Evolutionary conservation across 2,797 vertebrate species (phyloP), one percentile per base, ranked within the genome.

Genomic region (Brachyalestes nurse): DNA sequence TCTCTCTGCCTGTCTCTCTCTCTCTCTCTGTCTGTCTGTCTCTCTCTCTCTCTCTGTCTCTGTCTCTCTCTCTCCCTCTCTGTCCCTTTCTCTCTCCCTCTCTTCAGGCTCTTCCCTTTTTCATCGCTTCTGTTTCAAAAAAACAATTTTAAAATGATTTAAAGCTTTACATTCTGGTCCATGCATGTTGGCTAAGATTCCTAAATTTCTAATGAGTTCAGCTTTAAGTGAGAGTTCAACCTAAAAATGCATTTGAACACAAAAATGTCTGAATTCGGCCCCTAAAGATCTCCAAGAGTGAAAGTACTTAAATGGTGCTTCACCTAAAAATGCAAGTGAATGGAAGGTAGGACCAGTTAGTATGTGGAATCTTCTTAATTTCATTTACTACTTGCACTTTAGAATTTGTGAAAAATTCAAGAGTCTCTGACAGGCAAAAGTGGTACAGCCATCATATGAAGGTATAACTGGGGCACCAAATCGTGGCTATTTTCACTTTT

Each of bases 201-300:
- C 16, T 9, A 10, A 16, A 51, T 72, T 64, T 62, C 60, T 64
- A 12, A 14, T 13, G 14, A 10, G 57, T 72, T 16, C 13, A 47
- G 47, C 49, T 53, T 40, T 60, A 42, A 47, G 14, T 34, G 13
- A 51, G 9, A n/a, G 34, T 67, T 72, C 45, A 19, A 23, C 51
- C 47, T 60, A 69, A 17, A 55, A 67, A 62, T n/a, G 57, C 64
- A 61, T 49, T 67, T 51, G 62, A n/a, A n/a, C n/a, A n/a, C n/a
- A n/a, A n/a, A n/a, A 51, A 47, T 75, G 70, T 78, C 45, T 81
- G 40, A 78, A 76, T 69, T 73, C 82, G 70, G 25, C 34, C 53
- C 45, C 21, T 34, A n/a, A 62, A 17, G 58, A 61, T 23, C 45
- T 42, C 66, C 42, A 23, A 4, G 13, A 10, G 23, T 17, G n/a